These are phyloP conservation scores for Caiman crocodilus DNA, from an alignment of 2,797 vertebrate genomes.

Conservation along the genomic window DNA sequence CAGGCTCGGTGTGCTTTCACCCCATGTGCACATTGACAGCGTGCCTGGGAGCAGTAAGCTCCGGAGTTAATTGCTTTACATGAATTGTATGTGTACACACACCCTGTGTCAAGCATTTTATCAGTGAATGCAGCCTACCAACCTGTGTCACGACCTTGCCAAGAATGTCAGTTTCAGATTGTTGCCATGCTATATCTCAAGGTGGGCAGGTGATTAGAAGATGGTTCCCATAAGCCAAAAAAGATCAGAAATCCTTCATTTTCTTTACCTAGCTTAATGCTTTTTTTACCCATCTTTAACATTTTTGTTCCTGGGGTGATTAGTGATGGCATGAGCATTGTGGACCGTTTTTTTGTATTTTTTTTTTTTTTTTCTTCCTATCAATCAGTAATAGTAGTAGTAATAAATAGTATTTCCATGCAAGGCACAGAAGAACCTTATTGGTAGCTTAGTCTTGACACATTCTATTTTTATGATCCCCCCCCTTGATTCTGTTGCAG, in stretches of 20 bases:
- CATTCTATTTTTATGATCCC: neutral
- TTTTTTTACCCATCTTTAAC: no score
- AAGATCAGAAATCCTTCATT: neutral
- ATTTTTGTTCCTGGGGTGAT: neutral
- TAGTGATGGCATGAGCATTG: neutral
- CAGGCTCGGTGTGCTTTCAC: no score
- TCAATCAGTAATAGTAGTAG: no score
- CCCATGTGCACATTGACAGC: no score
- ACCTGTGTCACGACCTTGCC: neutral
- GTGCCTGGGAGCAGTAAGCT: no score
- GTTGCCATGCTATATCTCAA: neutral
- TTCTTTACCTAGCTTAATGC: neutral
- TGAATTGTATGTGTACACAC: no score
- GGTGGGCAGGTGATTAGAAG: neutral
- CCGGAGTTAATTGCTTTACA: no score
- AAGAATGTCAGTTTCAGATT: neutral
- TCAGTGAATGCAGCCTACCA: neutral
- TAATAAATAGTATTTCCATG: neutral
- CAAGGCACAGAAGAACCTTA: neutral
- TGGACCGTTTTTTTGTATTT: neutral
- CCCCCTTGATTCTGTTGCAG: conserved; percentile 68
- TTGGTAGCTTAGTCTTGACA: neutral
- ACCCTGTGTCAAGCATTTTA: neutral
- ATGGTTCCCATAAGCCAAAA: neutral
- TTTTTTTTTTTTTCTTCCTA: neutral